Percentiles rank a stretch among this genome's conserved stretches.
These are phyloP conservation scores for Lacerta viridis DNA, from an alignment of 2,797 vertebrate genomes.

Conservation along the genomic window DNA sequence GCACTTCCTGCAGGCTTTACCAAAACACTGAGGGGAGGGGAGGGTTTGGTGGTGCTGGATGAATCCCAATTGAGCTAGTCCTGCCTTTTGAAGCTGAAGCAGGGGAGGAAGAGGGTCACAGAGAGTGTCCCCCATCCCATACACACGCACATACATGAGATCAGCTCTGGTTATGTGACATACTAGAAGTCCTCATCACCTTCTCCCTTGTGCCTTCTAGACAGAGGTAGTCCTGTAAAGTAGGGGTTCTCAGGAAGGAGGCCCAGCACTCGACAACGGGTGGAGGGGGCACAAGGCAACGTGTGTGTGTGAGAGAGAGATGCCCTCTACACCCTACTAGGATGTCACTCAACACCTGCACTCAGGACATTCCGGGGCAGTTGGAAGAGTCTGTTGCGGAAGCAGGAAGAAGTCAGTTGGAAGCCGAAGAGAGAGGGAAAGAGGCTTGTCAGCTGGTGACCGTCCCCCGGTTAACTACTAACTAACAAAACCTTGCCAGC, in stretches of 20 bases:
- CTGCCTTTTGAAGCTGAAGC: not conserved
- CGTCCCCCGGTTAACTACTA: no score
- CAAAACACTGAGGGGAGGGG: not conserved
- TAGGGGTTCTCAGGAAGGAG: not conserved
- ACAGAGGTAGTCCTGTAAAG: not conserved
- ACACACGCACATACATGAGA: no score
- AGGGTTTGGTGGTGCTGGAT: not conserved
- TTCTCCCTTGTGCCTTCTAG: not conserved
- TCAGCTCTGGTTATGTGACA: not conserved
- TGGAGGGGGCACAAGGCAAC: not conserved
- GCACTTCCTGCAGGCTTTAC: no score
- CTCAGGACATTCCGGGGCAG: conserved; percentile 17
- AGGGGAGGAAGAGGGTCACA: not conserved
- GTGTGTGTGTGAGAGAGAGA: not conserved
- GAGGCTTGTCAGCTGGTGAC: no score
- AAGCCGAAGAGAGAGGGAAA: not conserved
- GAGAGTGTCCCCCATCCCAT: no score
- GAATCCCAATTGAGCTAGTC: not conserved
- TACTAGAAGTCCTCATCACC: not conserved
- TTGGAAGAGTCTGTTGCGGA: conserved; percentile 20
- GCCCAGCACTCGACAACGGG: no score
- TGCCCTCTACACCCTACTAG: not conserved
- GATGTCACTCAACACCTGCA: no score
- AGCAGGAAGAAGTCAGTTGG: not conserved
- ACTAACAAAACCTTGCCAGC: no score